Conservation (phyloP, 2,888 invertebrate species). For the Macaria notata region DNA sequence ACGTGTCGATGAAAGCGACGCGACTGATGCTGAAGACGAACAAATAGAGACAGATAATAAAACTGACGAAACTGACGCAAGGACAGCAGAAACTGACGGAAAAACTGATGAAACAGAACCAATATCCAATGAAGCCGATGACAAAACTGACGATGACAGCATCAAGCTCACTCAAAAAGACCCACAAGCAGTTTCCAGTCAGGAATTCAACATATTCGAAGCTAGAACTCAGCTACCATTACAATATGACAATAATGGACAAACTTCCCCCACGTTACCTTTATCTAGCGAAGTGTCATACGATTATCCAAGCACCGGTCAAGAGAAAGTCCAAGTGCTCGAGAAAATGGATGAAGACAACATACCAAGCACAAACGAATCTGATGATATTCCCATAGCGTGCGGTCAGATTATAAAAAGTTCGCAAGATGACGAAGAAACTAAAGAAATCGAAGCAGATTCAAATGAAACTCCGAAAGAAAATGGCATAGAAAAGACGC, state of each 20-base stretch:
- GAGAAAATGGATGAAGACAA: conserved; percentile 65
- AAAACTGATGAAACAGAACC: neutral
- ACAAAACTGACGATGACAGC: neutral
- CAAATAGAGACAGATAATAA: neutral
- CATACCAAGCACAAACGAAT: conserved; percentile 66
- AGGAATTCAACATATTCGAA: conserved; percentile 43
- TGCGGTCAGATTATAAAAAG: conserved; percentile 59
- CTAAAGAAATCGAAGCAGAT: conserved; percentile 22
- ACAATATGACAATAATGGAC: conserved; percentile 47
- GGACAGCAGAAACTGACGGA: neutral
- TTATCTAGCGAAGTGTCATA: conserved; percentile 61
- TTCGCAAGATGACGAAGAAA: conserved; percentile 50
- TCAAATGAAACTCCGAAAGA: conserved; percentile 39
- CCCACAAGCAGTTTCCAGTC: neutral
- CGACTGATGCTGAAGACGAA: neutral
- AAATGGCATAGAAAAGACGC: conserved; percentile 46
- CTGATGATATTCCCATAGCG: conserved; percentile 70
- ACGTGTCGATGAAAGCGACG: neutral
- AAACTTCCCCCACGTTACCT: conserved; percentile 38
- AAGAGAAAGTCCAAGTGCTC: conserved; percentile 47
- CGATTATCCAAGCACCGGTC: conserved; percentile 50
- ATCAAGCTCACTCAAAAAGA: conserved; percentile 1
- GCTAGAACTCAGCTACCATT: conserved; percentile 55
- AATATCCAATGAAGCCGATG: neutral
- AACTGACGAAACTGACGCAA: neutral